These are phyloP conservation scores for Toxotes lorentzi DNA, from an alignment of 2,797 vertebrate genomes.

Conservation along the genomic window DNA sequence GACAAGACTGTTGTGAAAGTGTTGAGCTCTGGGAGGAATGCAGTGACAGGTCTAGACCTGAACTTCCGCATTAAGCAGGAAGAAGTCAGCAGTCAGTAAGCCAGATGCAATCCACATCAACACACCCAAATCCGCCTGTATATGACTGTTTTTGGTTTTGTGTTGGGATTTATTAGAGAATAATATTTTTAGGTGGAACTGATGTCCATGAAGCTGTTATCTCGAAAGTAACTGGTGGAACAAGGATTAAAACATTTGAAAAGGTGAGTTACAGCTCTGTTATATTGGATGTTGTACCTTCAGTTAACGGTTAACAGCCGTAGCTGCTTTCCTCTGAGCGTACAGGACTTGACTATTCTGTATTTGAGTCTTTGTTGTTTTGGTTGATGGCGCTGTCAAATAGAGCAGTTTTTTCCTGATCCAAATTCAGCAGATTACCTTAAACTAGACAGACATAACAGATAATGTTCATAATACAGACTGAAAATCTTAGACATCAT, in stretches of 20 bases:
- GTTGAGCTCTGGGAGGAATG: slow-evolving; percentile 75
- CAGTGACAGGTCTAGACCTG: slow-evolving; percentile 84
- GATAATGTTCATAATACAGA: background rate
- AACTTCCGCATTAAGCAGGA: slow-evolving; percentile 87
- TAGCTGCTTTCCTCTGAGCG: background rate
- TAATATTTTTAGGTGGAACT: slow-evolving; percentile 22
- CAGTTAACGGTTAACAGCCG: slow-evolving; percentile 39
- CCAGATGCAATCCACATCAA: slow-evolving; percentile 59
- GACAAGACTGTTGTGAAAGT: slow-evolving; percentile 76
- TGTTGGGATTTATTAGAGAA: slow-evolving; percentile 39
- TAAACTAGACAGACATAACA: background rate
- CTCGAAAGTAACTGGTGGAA: slow-evolving; percentile 42
- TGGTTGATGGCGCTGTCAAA: background rate
- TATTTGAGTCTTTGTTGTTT: background rate
- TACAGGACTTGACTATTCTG: background rate
- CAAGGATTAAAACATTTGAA: slow-evolving; percentile 45
- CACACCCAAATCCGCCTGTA: slow-evolving; percentile 57
- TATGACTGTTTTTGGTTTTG: slow-evolving; percentile 11
- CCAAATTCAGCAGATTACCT: background rate
- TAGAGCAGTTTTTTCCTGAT: background rate
- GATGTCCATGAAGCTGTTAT: slow-evolving; percentile 47
- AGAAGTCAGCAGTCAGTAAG: slow-evolving; percentile 71
- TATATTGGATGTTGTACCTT: background rate
- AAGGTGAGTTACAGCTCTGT: slow-evolving; percentile 73
- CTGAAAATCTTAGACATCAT: background rate